Conservation (phyloP, 2,888 invertebrate genomes). For the Philereme transversata region DNA sequence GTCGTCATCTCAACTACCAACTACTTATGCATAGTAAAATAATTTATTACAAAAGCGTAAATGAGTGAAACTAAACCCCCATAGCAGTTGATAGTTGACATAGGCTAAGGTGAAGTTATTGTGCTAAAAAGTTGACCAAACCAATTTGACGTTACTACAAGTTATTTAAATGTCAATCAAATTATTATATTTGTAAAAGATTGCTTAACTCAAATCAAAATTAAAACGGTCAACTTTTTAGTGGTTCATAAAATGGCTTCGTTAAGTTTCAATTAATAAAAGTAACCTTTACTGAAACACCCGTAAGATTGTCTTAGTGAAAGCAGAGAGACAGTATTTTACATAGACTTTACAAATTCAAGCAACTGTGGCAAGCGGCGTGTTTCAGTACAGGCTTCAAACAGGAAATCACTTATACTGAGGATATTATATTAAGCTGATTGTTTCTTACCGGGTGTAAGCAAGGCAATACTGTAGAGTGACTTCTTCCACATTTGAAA, state of each 20-base stretch:
- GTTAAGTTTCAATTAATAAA: constrained; percentile 66
- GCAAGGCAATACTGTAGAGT: constrained; percentile 83
- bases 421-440: constrained; percentile 83
- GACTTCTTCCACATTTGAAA: constrained; percentile 84
- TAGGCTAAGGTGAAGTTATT: constrained; percentile 66
- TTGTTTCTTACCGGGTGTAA: constrained; percentile 83
- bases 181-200: background rate
- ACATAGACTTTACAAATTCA: constrained; percentile 49
- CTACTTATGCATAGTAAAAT: constrained; percentile 64
- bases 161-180: constrained; percentile 1
- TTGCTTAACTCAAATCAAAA: constrained; percentile 13
- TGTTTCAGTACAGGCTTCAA: constrained; percentile 73
- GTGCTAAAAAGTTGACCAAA: constrained; percentile 64
- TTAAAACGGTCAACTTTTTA: constrained; percentile 63
- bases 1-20: constrained; percentile 79
- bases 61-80: constrained; percentile 72
- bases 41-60: constrained; percentile 60
- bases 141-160: constrained; percentile 9
- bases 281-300: constrained; percentile 74
- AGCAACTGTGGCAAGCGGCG: constrained; percentile 58
- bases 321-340: constrained; percentile 41
- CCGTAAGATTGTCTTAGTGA: constrained; percentile 52
- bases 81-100: constrained; percentile 79
- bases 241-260: constrained; percentile 70
- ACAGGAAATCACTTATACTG: constrained; percentile 80